Conservation (phyloP, 2,113 vertebrate genomes). For the Tetrax tetrax region DNA sequence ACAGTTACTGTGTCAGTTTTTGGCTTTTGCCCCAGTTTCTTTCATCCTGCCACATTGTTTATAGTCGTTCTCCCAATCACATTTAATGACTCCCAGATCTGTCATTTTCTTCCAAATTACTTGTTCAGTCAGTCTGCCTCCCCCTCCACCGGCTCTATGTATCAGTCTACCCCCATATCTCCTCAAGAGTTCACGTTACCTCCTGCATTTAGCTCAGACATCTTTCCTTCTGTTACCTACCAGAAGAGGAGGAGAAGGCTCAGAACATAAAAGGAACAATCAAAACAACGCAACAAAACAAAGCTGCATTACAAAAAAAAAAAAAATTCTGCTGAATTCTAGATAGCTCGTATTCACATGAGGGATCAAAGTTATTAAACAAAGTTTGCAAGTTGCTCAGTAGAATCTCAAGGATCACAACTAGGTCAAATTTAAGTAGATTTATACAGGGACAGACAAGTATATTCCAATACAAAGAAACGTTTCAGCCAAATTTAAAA, state of each 20-base stretch:
- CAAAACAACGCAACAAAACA: background rate
- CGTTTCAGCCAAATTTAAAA: background rate
- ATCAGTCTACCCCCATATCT: background rate
- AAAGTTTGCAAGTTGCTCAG: background rate
- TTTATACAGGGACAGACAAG: background rate
- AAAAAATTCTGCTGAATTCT: background rate
- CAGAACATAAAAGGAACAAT: background rate
- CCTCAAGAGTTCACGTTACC: background rate
- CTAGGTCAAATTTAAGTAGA: background rate
- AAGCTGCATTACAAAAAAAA: background rate
- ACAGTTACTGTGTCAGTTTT: background rate
- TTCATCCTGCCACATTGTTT: background rate
- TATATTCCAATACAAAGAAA: background rate
- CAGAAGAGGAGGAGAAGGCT: background rate
- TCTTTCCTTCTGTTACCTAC: background rate
- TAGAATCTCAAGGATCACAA: background rate
- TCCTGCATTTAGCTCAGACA: background rate
- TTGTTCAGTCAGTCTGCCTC: background rate
- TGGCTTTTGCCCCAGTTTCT: background rate
- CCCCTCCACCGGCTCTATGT: background rate
- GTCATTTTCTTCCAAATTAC: background rate
- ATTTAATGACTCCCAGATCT: constrained; percentile 19
- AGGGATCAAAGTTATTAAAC: background rate
- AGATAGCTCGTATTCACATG: background rate
- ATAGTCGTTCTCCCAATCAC: background rate